Evolutionary conservation across 2,113 vertebrate genomes (phyloP).

Genomic region (Catharus bicknelli): DNA sequence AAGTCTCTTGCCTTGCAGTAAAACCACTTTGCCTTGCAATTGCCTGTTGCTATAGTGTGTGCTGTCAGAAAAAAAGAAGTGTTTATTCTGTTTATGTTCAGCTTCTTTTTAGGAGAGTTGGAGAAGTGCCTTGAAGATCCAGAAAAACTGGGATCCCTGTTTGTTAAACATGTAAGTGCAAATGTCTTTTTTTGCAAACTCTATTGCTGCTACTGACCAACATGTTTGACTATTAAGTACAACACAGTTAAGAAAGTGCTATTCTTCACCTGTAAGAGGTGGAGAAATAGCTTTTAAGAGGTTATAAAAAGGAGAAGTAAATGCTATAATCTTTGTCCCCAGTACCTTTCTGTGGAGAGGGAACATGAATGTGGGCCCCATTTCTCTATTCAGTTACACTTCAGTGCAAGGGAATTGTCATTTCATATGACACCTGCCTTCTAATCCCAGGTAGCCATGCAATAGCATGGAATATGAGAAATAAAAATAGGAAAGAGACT

Average conservation of each 20-base stretch:
- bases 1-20: neutral
- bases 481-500: neutral
- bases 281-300: neutral
- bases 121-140: slow-evolving; percentile 98
- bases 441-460: neutral
- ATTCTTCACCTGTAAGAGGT: neutral
- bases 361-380: neutral
- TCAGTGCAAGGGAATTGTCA: neutral
- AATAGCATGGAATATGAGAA: neutral
- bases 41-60: neutral
- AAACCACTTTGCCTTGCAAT: neutral
- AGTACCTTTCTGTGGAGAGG: neutral
- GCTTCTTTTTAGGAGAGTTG: slow-evolving; percentile 94
- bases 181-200: neutral
- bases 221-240: neutral
- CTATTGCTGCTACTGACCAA: neutral
- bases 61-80: neutral
- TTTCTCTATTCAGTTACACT: neutral
- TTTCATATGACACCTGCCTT: neutral
- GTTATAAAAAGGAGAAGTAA: neutral
- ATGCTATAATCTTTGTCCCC: neutral
- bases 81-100: slow-evolving; percentile 56
- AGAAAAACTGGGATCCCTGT: slow-evolving; percentile 90
- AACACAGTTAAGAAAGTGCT: neutral
- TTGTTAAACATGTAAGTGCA: slow-evolving; percentile 91